Evolutionary conservation across 2,888 invertebrate genomes (phyloP), one percentile per base, ranked within the genome.

Genomic region (Cheilosia pagana): DNA sequence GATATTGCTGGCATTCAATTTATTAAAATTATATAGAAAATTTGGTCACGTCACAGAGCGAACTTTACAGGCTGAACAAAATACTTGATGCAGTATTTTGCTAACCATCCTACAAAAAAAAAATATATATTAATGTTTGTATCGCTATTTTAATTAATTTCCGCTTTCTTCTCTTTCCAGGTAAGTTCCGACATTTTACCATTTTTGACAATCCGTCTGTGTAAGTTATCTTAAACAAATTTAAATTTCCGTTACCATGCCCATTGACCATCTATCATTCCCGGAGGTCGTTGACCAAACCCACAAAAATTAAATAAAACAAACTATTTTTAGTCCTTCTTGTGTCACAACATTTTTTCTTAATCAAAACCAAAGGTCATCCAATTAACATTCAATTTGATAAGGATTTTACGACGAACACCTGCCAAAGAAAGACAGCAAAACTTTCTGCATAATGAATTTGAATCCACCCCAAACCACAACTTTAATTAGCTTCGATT

Each of bases 371-470:
- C 19, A 82, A 82, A 82, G 71, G 71, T 77, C 71, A 82, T 71
- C 28, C 41, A 81, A 71, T 76, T 71, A 81, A 52, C 63, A 78
- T 72, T 72, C 43, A 65, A 71, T 65, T 78, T 72, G 71, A 77
- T 67, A 59, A 59, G 57, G 65, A 50, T 21, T 53, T 45, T 55
- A 50, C 53, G 25, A 21, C 28, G 14, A 48, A 35, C 48, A 19
- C 45, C 43, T 43, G n/a, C n/a, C 43, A 43, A 16, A 41, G 48
- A 45, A 23, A 35, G 12, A 12, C 3, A 48, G 63, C 43, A 52
- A 76, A 76, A 71, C 52, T 50, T 63, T 81, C 63, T 35, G 65
- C 53, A 60, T 71, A 77, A 71, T 76, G 39, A 82, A 65, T 77
- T 65, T 19, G 25, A 71, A 41, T 71, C 71, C 81, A 67, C 81